Percentiles rank a stretch among this genome's conserved stretches.
These are phyloP conservation scores for Cheilosia soror DNA, from an alignment of 2,888 invertebrate species.

Conservation along the genomic window DNA sequence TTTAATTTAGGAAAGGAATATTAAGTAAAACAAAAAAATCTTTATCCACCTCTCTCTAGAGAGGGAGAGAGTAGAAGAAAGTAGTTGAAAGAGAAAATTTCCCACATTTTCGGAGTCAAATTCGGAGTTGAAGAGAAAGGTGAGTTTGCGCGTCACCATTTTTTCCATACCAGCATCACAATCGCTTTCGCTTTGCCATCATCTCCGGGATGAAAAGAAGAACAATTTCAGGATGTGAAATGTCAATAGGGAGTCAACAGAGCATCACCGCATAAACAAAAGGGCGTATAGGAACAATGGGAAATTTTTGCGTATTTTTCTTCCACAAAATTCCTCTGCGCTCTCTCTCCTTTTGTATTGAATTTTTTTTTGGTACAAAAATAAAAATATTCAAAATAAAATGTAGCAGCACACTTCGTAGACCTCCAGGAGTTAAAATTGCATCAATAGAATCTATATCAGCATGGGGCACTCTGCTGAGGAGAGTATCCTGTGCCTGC, in stretches of 20 bases:
- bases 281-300: slow-evolving; percentile 74
- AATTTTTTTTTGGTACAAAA: slow-evolving; percentile 5
- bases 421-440: slow-evolving; percentile 66
- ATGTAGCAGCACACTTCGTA: slow-evolving; percentile 65
- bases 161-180: slow-evolving; percentile 15
- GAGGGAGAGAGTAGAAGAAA: neutral
- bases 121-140: slow-evolving; percentile 71
- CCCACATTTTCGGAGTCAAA: slow-evolving; percentile 67
- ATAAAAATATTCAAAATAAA: slow-evolving; percentile 6
- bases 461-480: slow-evolving; percentile 53
- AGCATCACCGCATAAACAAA: slow-evolving; percentile 75
- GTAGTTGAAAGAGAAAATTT: slow-evolving; percentile 65
- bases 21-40: neutral
- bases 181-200: neutral
- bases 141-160: slow-evolving; percentile 56
- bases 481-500: slow-evolving; percentile 45
- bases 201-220: slow-evolving; percentile 9
- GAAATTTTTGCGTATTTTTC: slow-evolving; percentile 53
- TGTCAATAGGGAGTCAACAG: slow-evolving; percentile 73
- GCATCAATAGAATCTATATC: slow-evolving; percentile 68
- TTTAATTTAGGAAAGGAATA: slow-evolving; percentile 50
- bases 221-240: slow-evolving; percentile 64
- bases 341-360: slow-evolving; percentile 18
- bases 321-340: slow-evolving; percentile 40
- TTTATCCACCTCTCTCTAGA: neutral